Conservation (phyloP, 2,888 invertebrate species). For the Euspilapteryx auroguttella region DNA sequence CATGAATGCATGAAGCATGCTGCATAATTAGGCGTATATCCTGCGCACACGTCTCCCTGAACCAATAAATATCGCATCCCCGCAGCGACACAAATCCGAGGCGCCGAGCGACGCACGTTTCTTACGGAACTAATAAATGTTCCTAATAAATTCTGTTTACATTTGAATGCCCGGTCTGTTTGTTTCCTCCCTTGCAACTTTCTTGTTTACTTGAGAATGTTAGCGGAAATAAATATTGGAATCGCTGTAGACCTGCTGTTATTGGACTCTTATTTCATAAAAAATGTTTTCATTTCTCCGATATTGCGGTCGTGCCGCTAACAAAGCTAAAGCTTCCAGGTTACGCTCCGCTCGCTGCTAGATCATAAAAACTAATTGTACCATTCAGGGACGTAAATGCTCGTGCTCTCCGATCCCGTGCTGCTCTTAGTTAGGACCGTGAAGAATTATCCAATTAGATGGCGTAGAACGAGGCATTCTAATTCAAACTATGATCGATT, state of each 20-base stretch:
- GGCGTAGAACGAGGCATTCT: slow-evolving; percentile 32
- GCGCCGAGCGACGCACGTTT: slow-evolving; percentile 22
- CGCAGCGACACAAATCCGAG: slow-evolving; percentile 34
- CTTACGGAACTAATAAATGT: slow-evolving; percentile 48
- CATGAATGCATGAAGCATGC: too few relatives aligned
- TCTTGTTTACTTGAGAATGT: slow-evolving; percentile 6
- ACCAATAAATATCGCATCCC: slow-evolving; percentile 43
- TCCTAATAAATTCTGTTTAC: slow-evolving; percentile 44
- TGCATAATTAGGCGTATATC: slow-evolving; percentile 29
- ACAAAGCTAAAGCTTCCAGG: slow-evolving; percentile 12
- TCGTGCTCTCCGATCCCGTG: slow-evolving; percentile 19
- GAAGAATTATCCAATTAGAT: slow-evolving; percentile 46
- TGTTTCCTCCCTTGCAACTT: slow-evolving; percentile 15
- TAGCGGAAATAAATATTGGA: slow-evolving; percentile 5
- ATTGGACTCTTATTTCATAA: slow-evolving; percentile 2
- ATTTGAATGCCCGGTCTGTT: slow-evolving; percentile 24
- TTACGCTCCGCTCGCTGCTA: slow-evolving; percentile 16
- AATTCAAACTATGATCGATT: slow-evolving; percentile 22
- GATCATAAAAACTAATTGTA: slow-evolving; percentile 18
- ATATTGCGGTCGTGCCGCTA: background rate
- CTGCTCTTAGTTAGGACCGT: slow-evolving; percentile 27
- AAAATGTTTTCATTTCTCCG: slow-evolving; percentile 5
- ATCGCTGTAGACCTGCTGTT: slow-evolving; percentile 1
- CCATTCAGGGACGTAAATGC: slow-evolving; percentile 12
- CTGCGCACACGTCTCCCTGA: slow-evolving; percentile 30